A percentile compares a stretch with the other conserved stretches of the same genome.
Conservation (phyloP, 2,113 vertebrate genomes). For the Panthera uncia region DNA sequence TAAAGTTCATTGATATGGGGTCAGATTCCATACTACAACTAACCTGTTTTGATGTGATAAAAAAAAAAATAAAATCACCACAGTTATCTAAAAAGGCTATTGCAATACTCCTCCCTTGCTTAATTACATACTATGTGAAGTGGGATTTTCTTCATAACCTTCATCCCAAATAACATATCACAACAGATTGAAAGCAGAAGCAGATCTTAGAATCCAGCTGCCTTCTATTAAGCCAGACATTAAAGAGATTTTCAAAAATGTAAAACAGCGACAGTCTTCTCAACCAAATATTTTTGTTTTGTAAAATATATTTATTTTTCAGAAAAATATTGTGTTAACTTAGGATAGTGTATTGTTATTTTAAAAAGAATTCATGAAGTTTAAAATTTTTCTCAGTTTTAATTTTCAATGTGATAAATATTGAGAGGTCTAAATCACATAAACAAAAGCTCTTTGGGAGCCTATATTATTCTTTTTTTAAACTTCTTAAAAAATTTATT, state of each 20-base stretch:
- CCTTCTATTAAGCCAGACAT: slow-evolving; percentile 25
- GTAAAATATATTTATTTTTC: slow-evolving; percentile 7
- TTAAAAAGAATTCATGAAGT: slow-evolving; percentile 9
- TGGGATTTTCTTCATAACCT: slow-evolving; percentile 42
- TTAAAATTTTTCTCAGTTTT: background rate
- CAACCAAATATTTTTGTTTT: slow-evolving; percentile 38
- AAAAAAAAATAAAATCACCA: background rate
- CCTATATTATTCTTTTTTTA: background rate
- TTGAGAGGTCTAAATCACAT: background rate
- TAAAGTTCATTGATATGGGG: background rate
- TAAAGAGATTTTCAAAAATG: slow-evolving; percentile 23
- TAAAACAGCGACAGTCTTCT: slow-evolving; percentile 9
- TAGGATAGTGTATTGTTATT: background rate
- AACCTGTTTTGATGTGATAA: background rate
- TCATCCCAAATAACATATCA: slow-evolving; percentile 34
- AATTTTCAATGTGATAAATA: background rate
- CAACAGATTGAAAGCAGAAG: slow-evolving; percentile 39
- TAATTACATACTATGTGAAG: background rate
- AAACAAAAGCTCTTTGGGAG: background rate
- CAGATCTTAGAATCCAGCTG: slow-evolving; percentile 15
- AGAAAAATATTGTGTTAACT: background rate
- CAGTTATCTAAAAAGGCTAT: background rate
- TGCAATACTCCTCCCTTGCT: background rate
- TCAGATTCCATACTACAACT: background rate
- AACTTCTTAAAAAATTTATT: no score